Base-by-base conservation (phyloP, 2,797 vertebrate genomes). In the Pseudocheirus occidentalis region DNA sequence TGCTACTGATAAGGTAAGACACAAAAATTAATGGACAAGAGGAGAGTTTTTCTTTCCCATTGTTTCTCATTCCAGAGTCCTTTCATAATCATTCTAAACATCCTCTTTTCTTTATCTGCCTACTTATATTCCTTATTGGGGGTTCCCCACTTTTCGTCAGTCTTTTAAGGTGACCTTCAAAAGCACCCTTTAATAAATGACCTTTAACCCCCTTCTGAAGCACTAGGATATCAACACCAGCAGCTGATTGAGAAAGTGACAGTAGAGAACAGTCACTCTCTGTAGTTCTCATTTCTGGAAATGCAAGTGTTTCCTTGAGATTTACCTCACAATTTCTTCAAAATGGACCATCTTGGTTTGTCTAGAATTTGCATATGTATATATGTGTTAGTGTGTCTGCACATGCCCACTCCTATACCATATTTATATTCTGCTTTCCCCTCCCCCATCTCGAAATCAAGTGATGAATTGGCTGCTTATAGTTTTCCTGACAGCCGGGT, bases 381-480 rank as follows among this genome's bases (percentile, higher is more conserved):
- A 11, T 31, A 28, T 0, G 3, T 2, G 50, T 46, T 66, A 10
- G 50, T 73, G 92, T 29, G 14, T 29, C 13, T 21, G 29, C 29
- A 16, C 13, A 28, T 55, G 66, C 34, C 18, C 5, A 29, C 10
- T 16, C 40, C n/a, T 52, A 31, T 53, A n/a, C 57, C 24, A 52
- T 21, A 52, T 21, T 58, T 54, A 93, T 52, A 34, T 55, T 92
- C 46, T 90, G 62, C 66, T 87, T 62, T 93, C 93, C 92, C 92
- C 55, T 55, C 55, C 96, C 90, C 89, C 54, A 94, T 87, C 90
- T 98, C 96, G 96, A 97, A 98, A 97, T 90, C 96, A 95, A 95
- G 97, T 98, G 98, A 99, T 98, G 98, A 98, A 99, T 98, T 98
- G 98, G 98, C 98, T 66, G 92, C 98, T 98, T 97, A 95, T 93